phyloP scores from a whole-genome alignment of 2,888 invertebrate species.

The Hartigia nigra region DNA sequence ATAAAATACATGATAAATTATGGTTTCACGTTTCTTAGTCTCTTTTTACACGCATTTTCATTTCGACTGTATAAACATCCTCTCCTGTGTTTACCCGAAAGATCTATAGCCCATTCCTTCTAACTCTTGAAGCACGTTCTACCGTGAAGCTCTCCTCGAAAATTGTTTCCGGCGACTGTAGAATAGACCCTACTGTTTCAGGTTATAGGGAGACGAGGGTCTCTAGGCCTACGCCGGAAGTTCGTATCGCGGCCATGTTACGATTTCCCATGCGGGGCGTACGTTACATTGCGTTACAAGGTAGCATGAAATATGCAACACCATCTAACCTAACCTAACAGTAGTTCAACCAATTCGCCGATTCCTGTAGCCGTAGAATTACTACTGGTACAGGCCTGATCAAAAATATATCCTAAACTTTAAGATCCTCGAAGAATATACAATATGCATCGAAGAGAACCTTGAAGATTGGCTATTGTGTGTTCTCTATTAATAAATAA shows the following conservation, averaged over 20 bases:
- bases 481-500: no score
- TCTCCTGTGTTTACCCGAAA: neutral
- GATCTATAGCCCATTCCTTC: neutral
- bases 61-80: neutral
- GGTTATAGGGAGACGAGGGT: neutral
- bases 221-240: neutral
- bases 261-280: slow-evolving; percentile 62
- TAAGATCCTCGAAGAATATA: neutral
- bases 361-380: neutral
- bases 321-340: slow-evolving; percentile 42
- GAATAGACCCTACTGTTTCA: neutral
- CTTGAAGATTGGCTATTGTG: no score
- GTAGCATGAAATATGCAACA: slow-evolving; percentile 60
- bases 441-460: neutral
- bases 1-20: no score
- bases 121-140: neutral
- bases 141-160: neutral
- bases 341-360: neutral
- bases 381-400: neutral
- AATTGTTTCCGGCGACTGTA: neutral
- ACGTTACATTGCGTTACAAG: slow-evolving; percentile 52
- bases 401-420: neutral
- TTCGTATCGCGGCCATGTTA: slow-evolving; percentile 43
- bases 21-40: no score
- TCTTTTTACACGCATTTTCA: neutral